Evolutionary conservation across 1,140 invertebrate genomes (phyloP).

Genomic region (Portunus trituberculatus): DNA sequence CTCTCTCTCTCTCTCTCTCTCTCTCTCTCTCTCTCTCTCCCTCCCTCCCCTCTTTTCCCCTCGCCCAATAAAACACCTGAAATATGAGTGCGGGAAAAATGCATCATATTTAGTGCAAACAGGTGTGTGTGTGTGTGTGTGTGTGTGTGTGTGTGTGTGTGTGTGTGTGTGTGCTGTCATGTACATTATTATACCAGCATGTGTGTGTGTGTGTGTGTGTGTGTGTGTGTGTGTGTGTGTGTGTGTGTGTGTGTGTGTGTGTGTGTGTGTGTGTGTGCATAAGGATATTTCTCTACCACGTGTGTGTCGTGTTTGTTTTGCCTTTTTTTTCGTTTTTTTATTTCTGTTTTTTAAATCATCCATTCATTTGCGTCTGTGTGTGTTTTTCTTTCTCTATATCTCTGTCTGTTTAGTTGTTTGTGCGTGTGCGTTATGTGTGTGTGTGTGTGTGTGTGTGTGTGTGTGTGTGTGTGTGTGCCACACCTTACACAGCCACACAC

Average conservation of each 20-base stretch:
- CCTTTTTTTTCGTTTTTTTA: background rate
- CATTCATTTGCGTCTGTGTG: background rate
- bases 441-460: too few species aligned
- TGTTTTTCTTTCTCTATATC: background rate
- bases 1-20: conserved; percentile 30
- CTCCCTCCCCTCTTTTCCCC: background rate
- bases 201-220: too few species aligned
- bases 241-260: too few species aligned
- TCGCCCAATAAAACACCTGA: conserved; percentile 12
- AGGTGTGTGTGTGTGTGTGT: conserved; percentile 10
- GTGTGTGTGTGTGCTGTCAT: conserved; percentile 7
- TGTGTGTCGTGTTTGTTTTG: background rate
- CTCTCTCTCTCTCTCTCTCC: background rate
- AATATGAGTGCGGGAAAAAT: conserved; percentile 8
- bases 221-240: too few species aligned
- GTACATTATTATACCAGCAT: too few species aligned
- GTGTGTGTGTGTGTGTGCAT: background rate
- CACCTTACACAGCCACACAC: background rate
- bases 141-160: conserved; percentile 17
- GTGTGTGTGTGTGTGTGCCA: background rate
- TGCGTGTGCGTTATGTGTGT: background rate
- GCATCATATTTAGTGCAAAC: background rate
- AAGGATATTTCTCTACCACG: background rate
- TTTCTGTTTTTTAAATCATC: background rate
- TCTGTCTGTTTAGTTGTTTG: background rate